Conservation (phyloP, 2,797 vertebrate genomes). For the Myotis pilosus region DNA sequence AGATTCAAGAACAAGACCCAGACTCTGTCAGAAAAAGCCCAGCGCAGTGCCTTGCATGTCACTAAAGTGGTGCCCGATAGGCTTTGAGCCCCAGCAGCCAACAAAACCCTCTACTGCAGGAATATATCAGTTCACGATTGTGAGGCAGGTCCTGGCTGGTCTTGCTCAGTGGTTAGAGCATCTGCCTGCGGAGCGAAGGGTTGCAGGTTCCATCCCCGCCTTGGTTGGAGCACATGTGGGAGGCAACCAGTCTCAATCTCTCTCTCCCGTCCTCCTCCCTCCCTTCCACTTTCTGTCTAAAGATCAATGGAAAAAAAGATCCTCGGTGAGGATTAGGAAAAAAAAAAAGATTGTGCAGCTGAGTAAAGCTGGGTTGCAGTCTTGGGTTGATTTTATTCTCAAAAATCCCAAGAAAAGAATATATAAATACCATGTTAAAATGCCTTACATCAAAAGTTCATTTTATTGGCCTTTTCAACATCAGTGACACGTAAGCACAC, state of each 20-base stretch:
- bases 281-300: no score
- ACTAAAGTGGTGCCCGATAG: background rate
- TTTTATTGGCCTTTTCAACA: constrained; percentile 30
- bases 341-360: background rate
- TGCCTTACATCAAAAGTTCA: background rate
- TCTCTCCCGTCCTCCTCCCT: no score
- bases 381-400: background rate
- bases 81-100: background rate
- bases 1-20: constrained; percentile 15
- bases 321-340: no score
- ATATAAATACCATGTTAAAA: background rate
- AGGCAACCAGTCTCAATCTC: no score
- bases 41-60: background rate
- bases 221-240: no score
- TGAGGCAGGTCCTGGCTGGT: background rate
- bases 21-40: background rate
- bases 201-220: no score
- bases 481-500: background rate
- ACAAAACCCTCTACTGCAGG: background rate
- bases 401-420: background rate
- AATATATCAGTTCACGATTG: background rate
- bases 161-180: no score
- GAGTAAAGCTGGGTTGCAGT: no score
- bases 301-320: no score
- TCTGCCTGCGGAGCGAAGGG: no score